Conservation (phyloP, 23 tunicate species). For the Botrylloides violaceus region DNA sequence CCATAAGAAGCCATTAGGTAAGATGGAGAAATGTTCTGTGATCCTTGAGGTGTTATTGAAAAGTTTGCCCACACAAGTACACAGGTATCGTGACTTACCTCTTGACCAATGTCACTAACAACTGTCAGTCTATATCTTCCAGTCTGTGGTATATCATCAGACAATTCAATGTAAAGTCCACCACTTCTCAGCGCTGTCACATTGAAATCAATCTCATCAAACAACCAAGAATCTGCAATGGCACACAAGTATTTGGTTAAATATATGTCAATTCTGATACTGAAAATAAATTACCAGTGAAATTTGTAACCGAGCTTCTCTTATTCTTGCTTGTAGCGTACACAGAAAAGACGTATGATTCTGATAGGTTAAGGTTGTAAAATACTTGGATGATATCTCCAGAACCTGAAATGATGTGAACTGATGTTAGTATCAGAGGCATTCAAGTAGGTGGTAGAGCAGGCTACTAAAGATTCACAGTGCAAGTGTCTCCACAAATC, state of each 20-base stretch:
- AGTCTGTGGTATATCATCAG: conserved; percentile 2
- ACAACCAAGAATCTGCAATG: background rate
- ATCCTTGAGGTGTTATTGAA: too few species aligned
- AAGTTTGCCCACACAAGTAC: too few species aligned
- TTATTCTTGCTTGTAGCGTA: background rate
- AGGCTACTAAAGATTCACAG: too few species aligned
- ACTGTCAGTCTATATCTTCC: conserved; percentile 2
- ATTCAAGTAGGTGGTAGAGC: too few species aligned
- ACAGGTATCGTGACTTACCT: background rate
- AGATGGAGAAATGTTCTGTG: too few species aligned
- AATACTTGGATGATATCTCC: background rate
- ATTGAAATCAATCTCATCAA: conserved; percentile 2
- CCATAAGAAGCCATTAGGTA: too few species aligned
- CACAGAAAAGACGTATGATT: background rate
- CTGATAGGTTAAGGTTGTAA: background rate
- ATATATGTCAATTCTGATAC: background rate
- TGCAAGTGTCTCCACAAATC: too few species aligned
- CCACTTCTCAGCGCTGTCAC: background rate
- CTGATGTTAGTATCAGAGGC: too few species aligned
- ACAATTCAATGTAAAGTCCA: background rate
- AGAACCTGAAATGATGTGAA: background rate
- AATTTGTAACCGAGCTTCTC: background rate
- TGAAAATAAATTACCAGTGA: background rate
- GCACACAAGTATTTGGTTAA: background rate
- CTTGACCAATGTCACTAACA: background rate